Evolutionary conservation across 2,888 invertebrate genomes (phyloP), one percentile per base, ranked within the genome.

Genomic region (Himalopsyche japonica): DNA sequence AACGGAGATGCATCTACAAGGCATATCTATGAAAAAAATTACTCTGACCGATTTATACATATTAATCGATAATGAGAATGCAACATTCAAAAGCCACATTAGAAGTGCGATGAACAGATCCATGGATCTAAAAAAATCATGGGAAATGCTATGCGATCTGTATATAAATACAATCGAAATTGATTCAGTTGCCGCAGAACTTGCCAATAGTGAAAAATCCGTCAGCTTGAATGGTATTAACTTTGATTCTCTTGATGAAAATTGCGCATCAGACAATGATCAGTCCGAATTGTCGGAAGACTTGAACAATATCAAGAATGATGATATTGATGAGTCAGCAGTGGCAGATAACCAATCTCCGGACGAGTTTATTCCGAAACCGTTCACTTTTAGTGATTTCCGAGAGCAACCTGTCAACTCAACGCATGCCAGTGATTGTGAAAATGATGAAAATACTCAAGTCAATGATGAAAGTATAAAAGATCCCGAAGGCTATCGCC

Each of bases 1-100:
- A 64, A 95, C 98, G 48, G 97, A 98, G 89, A 93, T 98, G 86
- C 81, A 86, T 82, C 27, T 86, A 43, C 86, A 86, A 84, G 84
- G 81, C 37, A 24, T 82, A 5, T 82, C 84, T 20, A 82, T 82
- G 32, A 86, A 85, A 32, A 80, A 70, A 64, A 81, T 85, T 30
- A 64, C 57, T 32, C 57, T 81, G 43, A 78, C 82, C n/a, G 64
- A 82, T 20, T 76, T 85, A 7, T 79, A 83, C 18, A 49, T 76
- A 37, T 64, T 85, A 20, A 32, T 84, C 15, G 85, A 85, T 37
- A 83, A 70, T 76, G 83, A 81, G 20, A 34, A 82, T 30, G 80
- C 79, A 18, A 84, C 79, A 43, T 64, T 79, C 32, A 70, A 70
- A 70, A 27, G 70, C 5, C 70, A 70, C 20, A 70, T 70, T 1